These are phyloP conservation scores for Piscicola geometra DNA, from an alignment of 2,888 invertebrate genomes.

Conservation along the genomic window DNA sequence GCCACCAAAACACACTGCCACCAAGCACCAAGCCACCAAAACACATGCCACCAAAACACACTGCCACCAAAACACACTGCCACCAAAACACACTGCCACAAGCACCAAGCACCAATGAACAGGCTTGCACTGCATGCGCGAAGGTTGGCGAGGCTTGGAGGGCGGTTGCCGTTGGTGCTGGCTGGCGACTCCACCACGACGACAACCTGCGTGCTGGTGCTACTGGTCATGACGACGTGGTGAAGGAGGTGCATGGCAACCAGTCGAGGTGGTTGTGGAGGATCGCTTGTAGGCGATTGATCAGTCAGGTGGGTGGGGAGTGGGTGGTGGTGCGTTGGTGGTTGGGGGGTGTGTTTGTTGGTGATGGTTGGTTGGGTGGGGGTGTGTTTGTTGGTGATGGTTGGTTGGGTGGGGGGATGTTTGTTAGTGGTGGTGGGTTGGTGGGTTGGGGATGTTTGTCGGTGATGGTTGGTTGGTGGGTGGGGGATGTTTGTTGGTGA, in stretches of 20 bases:
- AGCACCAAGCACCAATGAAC: no score
- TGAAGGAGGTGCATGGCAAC: conserved; percentile 73
- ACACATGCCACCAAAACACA: no score
- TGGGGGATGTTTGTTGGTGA: no score
- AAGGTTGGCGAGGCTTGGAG: conserved; percentile 87
- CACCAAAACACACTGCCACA: not conserved
- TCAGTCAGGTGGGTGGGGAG: conserved; percentile 52
- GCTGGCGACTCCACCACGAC: conserved; percentile 83
- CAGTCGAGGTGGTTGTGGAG: conserved; percentile 65
- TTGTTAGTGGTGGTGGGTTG: no score
- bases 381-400: not conserved
- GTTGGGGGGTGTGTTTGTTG: not conserved
- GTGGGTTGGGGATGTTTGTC: no score
- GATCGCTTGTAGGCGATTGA: conserved; percentile 60
- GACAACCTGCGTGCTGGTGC: conserved; percentile 63
- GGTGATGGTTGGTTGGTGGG: no score
- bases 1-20: no score
- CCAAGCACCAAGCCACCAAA: no score
- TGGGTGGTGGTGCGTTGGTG: not conserved
- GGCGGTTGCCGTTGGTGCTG: conserved; percentile 75
- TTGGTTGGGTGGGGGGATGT: not conserved
- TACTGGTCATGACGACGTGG: conserved; percentile 47
- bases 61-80: no score
- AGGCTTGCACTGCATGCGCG: conserved; percentile 74
- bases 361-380: not conserved